Base-by-base conservation (phyloP, 2,888 invertebrate genomes). In the Spialia ferax region DNA sequence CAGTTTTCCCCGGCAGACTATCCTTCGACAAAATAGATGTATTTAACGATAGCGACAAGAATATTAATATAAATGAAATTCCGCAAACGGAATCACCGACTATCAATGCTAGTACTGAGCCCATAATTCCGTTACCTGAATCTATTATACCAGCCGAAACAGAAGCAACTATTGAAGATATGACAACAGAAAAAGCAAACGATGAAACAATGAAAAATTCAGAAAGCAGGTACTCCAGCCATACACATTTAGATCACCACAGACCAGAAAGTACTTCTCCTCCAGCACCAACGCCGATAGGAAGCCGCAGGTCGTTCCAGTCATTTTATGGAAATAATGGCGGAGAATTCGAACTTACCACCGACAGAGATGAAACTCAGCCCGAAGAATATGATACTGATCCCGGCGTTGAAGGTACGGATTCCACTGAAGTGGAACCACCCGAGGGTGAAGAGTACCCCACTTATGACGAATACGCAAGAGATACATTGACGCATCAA, bases 391-490 rank as follows among this genome's bases (percentile, higher is more conserved):
- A 94, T 68, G 93, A 92, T 45, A 79, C 83, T 22, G 94, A 94
- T 57, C 91, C 92, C n/a, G 86, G 83, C 6, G 59, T 81, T 13
- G 94, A 94, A 66, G 87, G 79, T 18, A 79, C 81, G 60, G 93
- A 94, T 15, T 85, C 91, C 15, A 86, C 92, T 26, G 93, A 92
- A 52, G 88, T 89, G 61, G 94, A 94, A 32, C 87, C 84, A 20
- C 20, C 18, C 48, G 48, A 48, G 78, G 48, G 84, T 74, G 89
- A 89, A 35, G 95, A 96, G 48, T 95, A 96, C 57, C 92, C 95
- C 7, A 95, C 95, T 73, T 95, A 95, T 59, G 95, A 96, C 72
- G 95, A 95, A 69, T 93, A 91, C 74, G 85, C 94, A 73, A 87
- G 82, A 80, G 78, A 78, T 67, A 71, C 82, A 15, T 85, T 86